Evolutionary conservation across 2,797 vertebrate species (phyloP), one percentile per base, ranked within the genome.

Genomic region (Dermochelys coriacea): DNA sequence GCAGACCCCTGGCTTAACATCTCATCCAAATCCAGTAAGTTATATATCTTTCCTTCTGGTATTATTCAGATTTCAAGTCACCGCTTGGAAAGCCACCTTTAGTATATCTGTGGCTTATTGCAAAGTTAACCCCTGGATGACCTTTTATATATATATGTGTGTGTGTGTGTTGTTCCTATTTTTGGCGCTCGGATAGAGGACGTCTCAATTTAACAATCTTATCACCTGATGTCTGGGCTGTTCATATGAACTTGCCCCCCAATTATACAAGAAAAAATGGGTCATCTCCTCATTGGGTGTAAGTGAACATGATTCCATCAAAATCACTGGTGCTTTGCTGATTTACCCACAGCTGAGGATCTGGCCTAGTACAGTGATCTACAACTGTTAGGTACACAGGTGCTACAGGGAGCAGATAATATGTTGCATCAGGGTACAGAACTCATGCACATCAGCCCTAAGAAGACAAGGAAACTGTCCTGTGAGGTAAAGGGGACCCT

Each of bases 11-110:
- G 78, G 54, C 49, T 93, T 85, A 80, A 55, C 27, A 5, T 37
- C n/a, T 86, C 84, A 29, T 85, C 95, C 94, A 93, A 94, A 94
- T 84, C 8, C 83, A 86, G 34, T 6, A 55, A 1, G 1, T 80
- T 64, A 37, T 45, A 2, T 80, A 47, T 87, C 64, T 93, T 95
- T 68, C 50, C 80, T 85, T 71, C 86, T 88, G 84, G 74, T 88
- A 12, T 84, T 94, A 80, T 31, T 94, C 82, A 90, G 68, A 94
- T 94, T 94, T 95, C 78, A 88, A 93, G 82, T 87, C 78, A 84
- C n/a, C 83, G 89, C 80, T 85, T 34, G 51, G 84, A 90, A 61
- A 2, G 1, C 37, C 86, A 57, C 61, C 54, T 55, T 93, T 71
- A 87, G 50, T 80, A 88, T 95, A 94, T 49, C 82, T 91, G 84